Conservation (phyloP, 2,113 vertebrate genomes). For the Alethe diademata region DNA sequence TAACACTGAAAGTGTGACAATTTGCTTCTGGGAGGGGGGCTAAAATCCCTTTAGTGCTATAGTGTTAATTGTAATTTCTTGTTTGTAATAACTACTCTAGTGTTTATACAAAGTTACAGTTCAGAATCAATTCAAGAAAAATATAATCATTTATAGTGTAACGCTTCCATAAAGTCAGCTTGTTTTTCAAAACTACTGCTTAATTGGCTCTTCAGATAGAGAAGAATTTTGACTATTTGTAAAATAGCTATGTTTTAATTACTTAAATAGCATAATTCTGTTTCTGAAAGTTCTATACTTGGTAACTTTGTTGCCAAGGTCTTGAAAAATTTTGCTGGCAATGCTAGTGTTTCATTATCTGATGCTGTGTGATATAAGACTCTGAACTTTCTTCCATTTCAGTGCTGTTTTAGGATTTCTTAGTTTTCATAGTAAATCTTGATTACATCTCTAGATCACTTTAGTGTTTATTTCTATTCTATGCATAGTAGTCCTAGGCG, state of each 20-base stretch:
- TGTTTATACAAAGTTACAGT: not conserved
- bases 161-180: not conserved
- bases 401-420: not conserved
- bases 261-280: not conserved
- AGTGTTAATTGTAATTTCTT: not conserved
- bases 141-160: not conserved
- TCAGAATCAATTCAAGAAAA: not conserved
- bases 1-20: not conserved
- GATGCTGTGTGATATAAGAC: not conserved
- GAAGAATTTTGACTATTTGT: not conserved
- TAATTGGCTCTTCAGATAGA: not conserved
- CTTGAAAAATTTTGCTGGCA: not conserved
- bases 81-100: not conserved
- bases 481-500: not conserved
- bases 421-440: not conserved
- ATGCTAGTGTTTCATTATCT: not conserved
- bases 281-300: not conserved
- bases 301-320: not conserved
- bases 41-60: not conserved
- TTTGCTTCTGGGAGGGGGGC: not conserved
- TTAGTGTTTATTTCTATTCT: not conserved
- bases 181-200: not conserved
- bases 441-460: not conserved
- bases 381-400: not conserved
- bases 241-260: not conserved